phyloP scores from a whole-genome alignment of 2,888 invertebrate species.

The Drosophila kambysellisi region DNA sequence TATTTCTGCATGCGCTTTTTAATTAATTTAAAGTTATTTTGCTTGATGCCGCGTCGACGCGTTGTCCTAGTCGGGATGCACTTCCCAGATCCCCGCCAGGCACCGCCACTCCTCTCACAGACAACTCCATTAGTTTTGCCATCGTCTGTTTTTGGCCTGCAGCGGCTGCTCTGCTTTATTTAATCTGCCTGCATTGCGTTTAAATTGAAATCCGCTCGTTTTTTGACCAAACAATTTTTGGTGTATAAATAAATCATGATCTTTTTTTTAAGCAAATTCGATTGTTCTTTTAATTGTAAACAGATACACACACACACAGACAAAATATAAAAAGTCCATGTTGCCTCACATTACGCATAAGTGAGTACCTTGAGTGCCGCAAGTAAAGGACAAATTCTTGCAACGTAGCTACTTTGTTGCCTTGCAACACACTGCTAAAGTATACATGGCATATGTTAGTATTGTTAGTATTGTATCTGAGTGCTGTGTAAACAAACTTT shows the following conservation, averaged over 20 bases:
- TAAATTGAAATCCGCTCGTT: constrained; percentile 65
- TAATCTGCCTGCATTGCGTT: constrained; percentile 70
- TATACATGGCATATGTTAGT: not conserved
- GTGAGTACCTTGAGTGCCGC: not conserved
- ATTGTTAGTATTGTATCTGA: not conserved
- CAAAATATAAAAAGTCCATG: not conserved
- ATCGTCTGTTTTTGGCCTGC: constrained; percentile 22
- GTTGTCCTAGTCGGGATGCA: constrained; percentile 29
- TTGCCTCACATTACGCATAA: constrained; percentile 19
- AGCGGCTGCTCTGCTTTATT: constrained; percentile 58
- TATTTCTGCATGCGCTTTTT: constrained; percentile 77
- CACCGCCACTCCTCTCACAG: not conserved
- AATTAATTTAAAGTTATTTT: constrained; percentile 80
- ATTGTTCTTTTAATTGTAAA: constrained; percentile 9
- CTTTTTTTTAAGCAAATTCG: not conserved
- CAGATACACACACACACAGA: not conserved
- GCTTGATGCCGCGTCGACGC: constrained; percentile 54
- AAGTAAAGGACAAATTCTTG: not conserved
- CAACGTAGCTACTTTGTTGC: not conserved
- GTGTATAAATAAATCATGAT: constrained; percentile 51
- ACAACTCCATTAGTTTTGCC: constrained; percentile 1
- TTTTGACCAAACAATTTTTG: constrained; percentile 59
- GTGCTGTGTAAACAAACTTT: not conserved
- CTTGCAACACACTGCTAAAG: not conserved
- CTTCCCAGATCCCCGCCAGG: not conserved